phyloP scores from a whole-genome alignment of 2,888 invertebrate genomes.

The Orthonychiurus folsomi region DNA sequence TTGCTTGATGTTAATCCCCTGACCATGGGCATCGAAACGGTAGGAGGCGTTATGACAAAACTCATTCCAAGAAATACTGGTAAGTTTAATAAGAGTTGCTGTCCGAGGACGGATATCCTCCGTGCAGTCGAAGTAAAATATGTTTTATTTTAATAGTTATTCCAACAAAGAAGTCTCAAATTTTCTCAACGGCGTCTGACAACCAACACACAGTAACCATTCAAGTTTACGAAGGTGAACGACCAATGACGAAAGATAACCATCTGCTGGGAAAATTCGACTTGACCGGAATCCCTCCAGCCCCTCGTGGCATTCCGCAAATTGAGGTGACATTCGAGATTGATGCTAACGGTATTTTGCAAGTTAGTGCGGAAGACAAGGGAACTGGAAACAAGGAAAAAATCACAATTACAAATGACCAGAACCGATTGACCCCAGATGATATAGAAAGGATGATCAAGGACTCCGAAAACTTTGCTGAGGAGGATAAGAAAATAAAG shows the following conservation, averaged over 20 bases:
- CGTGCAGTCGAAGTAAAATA: too few relatives aligned
- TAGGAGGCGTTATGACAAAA: slow-evolving; percentile 99
- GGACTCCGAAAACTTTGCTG: slow-evolving; percentile 97
- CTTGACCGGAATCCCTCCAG: slow-evolving; percentile 90
- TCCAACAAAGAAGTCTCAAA: slow-evolving; percentile 97
- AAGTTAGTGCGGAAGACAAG: slow-evolving; percentile 93
- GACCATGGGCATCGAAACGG: slow-evolving; percentile 98
- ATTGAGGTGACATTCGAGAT: slow-evolving; percentile 95
- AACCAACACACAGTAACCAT: slow-evolving; percentile 99
- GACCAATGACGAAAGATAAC: slow-evolving; percentile 99
- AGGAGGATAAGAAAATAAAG: slow-evolving; percentile 94
- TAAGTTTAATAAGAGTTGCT: background rate
- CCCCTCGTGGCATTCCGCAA: slow-evolving; percentile 84
- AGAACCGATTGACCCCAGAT: slow-evolving; percentile 91
- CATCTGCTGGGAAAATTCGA: slow-evolving; percentile 98
- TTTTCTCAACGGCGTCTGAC: slow-evolving; percentile 98
- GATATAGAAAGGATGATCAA: slow-evolving; percentile 99
- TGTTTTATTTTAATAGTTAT: slow-evolving; percentile 61
- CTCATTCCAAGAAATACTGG: slow-evolving; percentile 87
- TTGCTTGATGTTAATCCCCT: slow-evolving; percentile 96
- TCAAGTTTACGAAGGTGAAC: slow-evolving; percentile 96
- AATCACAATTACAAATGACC: slow-evolving; percentile 97
- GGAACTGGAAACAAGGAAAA: slow-evolving; percentile 98
- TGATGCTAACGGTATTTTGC: slow-evolving; percentile 86
- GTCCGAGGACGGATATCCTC: too few relatives aligned